Conservation (phyloP, 2,113 vertebrate species). For the Oreochromis spilurus region DNA sequence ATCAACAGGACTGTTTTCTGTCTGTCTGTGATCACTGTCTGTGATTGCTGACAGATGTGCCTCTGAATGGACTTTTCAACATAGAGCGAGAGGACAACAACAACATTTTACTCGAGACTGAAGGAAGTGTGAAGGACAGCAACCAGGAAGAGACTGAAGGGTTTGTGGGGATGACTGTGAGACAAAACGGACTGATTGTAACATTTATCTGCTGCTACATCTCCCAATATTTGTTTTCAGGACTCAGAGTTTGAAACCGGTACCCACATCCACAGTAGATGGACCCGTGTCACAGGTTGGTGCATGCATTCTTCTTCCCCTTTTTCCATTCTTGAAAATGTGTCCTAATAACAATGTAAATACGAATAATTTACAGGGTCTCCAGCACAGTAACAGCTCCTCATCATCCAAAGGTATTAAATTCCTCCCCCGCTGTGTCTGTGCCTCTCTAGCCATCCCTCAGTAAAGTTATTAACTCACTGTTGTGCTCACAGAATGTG, state of each 20-base stretch:
- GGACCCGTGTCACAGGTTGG: constrained; percentile 24
- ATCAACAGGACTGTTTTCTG: not conserved
- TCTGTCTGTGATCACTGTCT: not conserved
- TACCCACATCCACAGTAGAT: constrained; percentile 12
- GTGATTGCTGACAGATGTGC: constrained; percentile 47
- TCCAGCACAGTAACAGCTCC: not conserved
- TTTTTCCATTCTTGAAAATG: not conserved
- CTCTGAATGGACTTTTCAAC: constrained; percentile 51
- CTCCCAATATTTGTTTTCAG: constrained; percentile 31
- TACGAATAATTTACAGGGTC: constrained; percentile 3
- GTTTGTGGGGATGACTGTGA: not conserved
- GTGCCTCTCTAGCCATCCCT: not conserved
- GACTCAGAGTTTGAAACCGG: not conserved
- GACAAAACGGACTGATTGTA: not conserved
- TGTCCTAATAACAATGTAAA: not conserved
- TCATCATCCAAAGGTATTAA: constrained; percentile 44
- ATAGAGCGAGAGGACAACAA: constrained; percentile 21
- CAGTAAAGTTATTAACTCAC: not conserved
- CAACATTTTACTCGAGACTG: not conserved
- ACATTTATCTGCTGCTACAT: not conserved
- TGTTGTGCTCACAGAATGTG: constrained; percentile 23
- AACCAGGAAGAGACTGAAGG: not conserved
- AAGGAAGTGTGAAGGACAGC: not conserved
- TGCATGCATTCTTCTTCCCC: not conserved
- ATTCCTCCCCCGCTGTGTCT: not conserved